Evolutionary conservation across 2,113 vertebrate species (phyloP).

Genomic region (Erinaceus europaeus): DNA sequence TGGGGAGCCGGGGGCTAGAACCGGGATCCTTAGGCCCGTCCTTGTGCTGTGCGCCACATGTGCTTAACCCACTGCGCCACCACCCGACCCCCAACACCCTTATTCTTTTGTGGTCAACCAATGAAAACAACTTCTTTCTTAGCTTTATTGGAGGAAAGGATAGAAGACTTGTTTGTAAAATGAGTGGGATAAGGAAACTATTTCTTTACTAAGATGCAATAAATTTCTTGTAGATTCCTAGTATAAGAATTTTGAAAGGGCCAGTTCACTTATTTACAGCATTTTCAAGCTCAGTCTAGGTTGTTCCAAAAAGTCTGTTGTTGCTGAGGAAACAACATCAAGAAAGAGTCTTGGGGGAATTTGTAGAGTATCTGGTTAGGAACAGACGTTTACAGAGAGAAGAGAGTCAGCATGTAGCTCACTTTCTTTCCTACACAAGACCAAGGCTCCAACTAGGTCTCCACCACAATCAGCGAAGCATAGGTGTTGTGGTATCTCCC

Average conservation of each 20-base stretch:
- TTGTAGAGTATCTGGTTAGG: not conserved
- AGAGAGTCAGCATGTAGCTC: too few species aligned
- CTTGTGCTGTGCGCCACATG: too few species aligned
- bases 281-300: not conserved
- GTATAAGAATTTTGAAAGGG: not conserved
- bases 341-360: not conserved
- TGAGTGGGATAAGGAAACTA: not conserved
- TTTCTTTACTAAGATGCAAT: constrained; percentile 8
- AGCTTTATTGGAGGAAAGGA: not conserved
- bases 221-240: not conserved
- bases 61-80: too few species aligned
- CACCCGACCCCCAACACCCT: too few species aligned
- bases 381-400: not conserved
- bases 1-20: too few species aligned
- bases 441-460: too few species aligned
- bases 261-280: not conserved
- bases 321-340: not conserved
- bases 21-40: too few species aligned
- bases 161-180: constrained; percentile 34
- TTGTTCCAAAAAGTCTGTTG: not conserved
- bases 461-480: too few species aligned
- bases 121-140: constrained; percentile 27
- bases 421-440: too few species aligned
- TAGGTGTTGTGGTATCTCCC: too few species aligned
- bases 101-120: not conserved